Conservation (phyloP, 2,113 vertebrate species). For the Tachysurus fulvidraco region DNA sequence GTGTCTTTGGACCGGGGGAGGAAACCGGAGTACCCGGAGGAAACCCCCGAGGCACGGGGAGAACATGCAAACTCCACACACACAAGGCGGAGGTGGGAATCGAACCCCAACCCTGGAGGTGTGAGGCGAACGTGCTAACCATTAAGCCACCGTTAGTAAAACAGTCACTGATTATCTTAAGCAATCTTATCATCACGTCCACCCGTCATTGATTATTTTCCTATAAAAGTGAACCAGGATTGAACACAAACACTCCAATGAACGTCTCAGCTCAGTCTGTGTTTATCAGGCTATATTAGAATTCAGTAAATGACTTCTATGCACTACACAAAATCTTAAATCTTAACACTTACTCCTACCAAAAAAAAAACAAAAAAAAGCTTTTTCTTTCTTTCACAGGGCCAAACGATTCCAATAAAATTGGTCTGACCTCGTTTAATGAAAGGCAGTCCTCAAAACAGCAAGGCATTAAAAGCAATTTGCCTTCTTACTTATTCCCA, state of each 20-base stretch:
- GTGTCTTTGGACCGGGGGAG: no score
- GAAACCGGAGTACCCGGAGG: no score
- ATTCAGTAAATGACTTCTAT: neutral
- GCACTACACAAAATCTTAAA: neutral
- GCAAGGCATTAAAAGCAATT: slow-evolving; percentile 37
- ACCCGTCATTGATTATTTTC: neutral
- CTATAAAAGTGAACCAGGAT: neutral
- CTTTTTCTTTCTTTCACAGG: neutral
- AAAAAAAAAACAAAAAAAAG: no score
- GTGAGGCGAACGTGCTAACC: no score
- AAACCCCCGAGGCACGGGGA: no score
- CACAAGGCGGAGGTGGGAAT: no score
- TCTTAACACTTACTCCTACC: no score
- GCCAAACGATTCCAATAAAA: neutral
- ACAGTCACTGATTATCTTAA: no score
- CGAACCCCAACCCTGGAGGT: no score
- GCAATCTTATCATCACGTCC: no score
- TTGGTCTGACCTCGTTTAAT: slow-evolving; percentile 9
- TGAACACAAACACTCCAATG: neutral
- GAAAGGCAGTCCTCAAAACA: neutral
- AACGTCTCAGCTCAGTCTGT: neutral
- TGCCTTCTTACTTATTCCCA: slow-evolving; percentile 16
- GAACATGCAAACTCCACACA: no score
- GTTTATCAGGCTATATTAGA: neutral
- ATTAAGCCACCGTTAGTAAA: no score